These are phyloP conservation scores for Mellilla xanthometata DNA, from an alignment of 2,888 invertebrate genomes.

Conservation along the genomic window DNA sequence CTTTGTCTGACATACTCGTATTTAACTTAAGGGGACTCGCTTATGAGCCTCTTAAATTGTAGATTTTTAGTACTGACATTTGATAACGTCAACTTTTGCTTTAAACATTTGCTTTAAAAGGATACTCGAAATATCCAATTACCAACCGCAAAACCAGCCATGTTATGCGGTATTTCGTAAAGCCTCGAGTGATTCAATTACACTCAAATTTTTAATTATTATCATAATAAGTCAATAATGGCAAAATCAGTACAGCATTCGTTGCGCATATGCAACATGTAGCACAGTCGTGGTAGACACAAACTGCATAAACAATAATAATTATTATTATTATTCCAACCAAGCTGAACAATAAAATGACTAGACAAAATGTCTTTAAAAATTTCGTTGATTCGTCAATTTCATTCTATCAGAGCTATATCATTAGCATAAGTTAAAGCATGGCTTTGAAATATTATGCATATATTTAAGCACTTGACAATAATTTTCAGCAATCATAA, in stretches of 20 bases:
- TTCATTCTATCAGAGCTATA: constrained; percentile 49
- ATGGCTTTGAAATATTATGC: constrained; percentile 43
- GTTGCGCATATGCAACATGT: neutral
- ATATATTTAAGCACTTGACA: constrained; percentile 32
- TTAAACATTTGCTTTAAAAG: neutral
- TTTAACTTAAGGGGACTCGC: constrained; percentile 1
- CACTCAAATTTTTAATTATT: constrained; percentile 4
- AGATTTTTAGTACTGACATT: constrained; percentile 5
- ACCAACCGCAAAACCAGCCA: constrained; percentile 2
- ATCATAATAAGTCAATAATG: constrained; percentile 10
- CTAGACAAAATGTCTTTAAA: constrained; percentile 69
- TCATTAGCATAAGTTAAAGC: constrained; percentile 48
- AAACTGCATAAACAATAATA: constrained; percentile 9
- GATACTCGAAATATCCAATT: constrained; percentile 4
- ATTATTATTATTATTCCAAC: constrained; percentile 29
- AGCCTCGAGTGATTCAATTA: constrained; percentile 7
- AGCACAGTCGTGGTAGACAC: constrained; percentile 1
- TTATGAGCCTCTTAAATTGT: constrained; percentile 1
- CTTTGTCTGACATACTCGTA: constrained; percentile 10
- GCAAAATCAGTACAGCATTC: constrained; percentile 16
- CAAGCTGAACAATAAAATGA: constrained; percentile 61
- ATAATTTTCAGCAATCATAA: constrained; percentile 34
- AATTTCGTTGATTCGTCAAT: constrained; percentile 68
- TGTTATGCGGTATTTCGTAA: neutral
- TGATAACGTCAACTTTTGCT: constrained; percentile 1